Base-by-base conservation (phyloP, 2,888 invertebrate genomes). In the Aradus depressus region DNA sequence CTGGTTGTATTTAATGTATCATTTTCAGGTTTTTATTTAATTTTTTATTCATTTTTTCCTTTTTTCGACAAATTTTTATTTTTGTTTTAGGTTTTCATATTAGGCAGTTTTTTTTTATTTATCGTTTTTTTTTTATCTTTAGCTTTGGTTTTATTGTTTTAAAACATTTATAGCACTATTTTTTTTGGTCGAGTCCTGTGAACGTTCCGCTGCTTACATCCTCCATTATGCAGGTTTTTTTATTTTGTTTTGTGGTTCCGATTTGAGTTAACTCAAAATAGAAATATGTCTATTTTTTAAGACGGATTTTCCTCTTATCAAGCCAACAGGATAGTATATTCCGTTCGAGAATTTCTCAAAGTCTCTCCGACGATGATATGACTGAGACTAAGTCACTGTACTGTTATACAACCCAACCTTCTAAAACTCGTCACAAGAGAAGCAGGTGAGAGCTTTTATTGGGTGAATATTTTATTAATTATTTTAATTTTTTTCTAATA, bases 341-440 rank as follows among this genome's bases (percentile, higher is more conserved):
- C 50, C 50, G 44, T 39, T 42, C 49, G 44, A 50, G 56, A 48
- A 51, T 56, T 53, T 53, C 56, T 21, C 53, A 56, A 48, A 60
- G 60, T 54, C 44, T 60, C 41, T 60, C 60, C 38, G 60, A 60
- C 42, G 60, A 60, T 28, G 60, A 60, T 42, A 54, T 55, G 31
- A 50, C 39, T 43, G 60, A 60, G 48, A 56, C 60, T 26, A 57
- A 55, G 53, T 58, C 58, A 41, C 55, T 60, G 47, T 57, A 54
- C 48, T 60, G 60, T 55, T 59, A 58, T 32, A 56, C 56, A 14
- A 57, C 56, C 38, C 54, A 56, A 35, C 52, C 57, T 26, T 53
- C 57, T 44, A 77, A 78, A 71, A 75, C 75, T 63, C 80, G 82
- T 67, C 84, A 84, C 72, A 84, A 84, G 72, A 77, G 84, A 72